Base-by-base conservation (phyloP, 2,797 vertebrate genomes). In the Poeciliopsis gracilis region DNA sequence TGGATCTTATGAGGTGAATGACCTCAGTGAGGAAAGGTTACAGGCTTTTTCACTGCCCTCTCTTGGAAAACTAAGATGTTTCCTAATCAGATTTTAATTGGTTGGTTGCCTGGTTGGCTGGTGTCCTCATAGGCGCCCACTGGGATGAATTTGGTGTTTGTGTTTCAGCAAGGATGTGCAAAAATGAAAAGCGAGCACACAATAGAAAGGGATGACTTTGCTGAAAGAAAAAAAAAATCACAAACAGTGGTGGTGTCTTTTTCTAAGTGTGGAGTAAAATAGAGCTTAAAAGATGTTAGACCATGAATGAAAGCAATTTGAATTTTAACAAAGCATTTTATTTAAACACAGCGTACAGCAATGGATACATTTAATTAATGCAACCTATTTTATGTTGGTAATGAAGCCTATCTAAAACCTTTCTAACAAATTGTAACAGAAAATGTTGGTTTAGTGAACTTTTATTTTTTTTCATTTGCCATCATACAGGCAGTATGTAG, bases 1-100 rank as follows among this genome's bases (percentile, higher is more conserved):
- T 97, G 96, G 97, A 97, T 98, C 96, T 97, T 95, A 97, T 97
- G 97, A 97, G 94, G 92, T 89, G 92, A 90, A 72, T 95, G 94
- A 95, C 95, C 94, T 81, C 84, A 47, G 87, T 81, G 82, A 85
- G 84, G 87, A 95, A 89, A 94, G 88, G 93, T 93, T 92, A 93
- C 89, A 80, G 91, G 91, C 91, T 93, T 94, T 91, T 94, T 95
- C 88, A 93, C 92, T 93, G 87, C 90, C 86, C 94, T 89, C 84
- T 47, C 85, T 85, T 89, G 93, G 90, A 94, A 94, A 94, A 95
- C 89, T 92, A 91, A 91, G 90, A 95, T 88, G 90, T 91, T 95
- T 94, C 90, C 93, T 96, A 96, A 97, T 96, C 95, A 94, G 95
- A 95, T 97, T 97, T 96, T 95, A 96, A 95, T 95, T 95, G 93